Percentiles rank a stretch among this genome's conserved stretches.
These are phyloP conservation scores for Sebastes miniatus DNA, from an alignment of 2,797 vertebrate genomes.

Conservation along the genomic window DNA sequence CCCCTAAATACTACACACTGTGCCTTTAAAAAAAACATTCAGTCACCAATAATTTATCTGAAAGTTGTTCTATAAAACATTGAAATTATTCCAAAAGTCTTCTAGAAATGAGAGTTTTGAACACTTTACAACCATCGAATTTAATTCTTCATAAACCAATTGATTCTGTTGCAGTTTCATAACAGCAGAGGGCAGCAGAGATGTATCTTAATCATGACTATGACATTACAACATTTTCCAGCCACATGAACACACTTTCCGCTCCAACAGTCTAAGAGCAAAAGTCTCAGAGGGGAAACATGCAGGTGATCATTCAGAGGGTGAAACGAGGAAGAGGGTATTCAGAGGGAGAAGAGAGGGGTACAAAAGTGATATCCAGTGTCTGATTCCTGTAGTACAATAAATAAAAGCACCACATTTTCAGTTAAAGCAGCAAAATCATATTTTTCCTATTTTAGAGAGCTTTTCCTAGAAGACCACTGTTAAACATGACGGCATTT, in stretches of 20 bases:
- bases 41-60: neutral
- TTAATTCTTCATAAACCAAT: neutral
- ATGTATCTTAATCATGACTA: neutral
- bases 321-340: conserved; percentile 25
- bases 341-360: neutral
- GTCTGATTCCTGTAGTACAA: conserved; percentile 21
- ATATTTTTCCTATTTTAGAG: neutral
- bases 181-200: conserved; percentile 74
- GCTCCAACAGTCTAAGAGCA: conserved; percentile 19
- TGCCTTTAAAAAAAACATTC: neutral
- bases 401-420: neutral
- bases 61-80: neutral
- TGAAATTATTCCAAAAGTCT: neutral
- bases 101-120: neutral
- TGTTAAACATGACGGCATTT: neutral
- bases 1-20: no score
- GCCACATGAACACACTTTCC: conserved; percentile 31
- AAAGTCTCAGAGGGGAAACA: conserved; percentile 46
- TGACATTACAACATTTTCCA: conserved; percentile 18
- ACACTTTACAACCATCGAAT: neutral
- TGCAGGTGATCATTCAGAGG: conserved; percentile 63
- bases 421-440: neutral
- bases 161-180: neutral
- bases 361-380: conserved; percentile 39
- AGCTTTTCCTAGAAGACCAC: neutral